Percentiles rank a stretch among this genome's conserved stretches.
Conservation (phyloP, 2,888 invertebrate genomes). For the Sabatieria punctata region DNA sequence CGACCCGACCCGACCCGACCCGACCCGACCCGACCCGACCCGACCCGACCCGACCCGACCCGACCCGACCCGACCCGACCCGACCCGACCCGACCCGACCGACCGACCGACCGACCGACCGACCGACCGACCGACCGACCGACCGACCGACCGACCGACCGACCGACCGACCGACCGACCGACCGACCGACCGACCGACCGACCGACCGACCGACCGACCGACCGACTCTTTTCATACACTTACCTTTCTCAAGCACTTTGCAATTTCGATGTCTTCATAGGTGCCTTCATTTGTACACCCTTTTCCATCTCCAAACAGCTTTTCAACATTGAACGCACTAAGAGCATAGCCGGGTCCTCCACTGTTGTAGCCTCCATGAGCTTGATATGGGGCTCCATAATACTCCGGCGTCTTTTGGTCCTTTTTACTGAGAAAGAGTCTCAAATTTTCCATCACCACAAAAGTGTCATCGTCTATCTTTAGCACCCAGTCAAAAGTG, state of each 20-base stretch:
- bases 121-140: too few relatives aligned
- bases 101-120: too few relatives aligned
- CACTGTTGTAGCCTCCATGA: conserved; percentile 5
- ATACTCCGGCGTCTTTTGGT: background rate
- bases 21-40: too few relatives aligned
- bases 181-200: too few relatives aligned
- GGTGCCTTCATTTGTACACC: background rate
- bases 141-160: too few relatives aligned
- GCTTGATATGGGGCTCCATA: background rate
- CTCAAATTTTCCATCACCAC: conserved; percentile 6
- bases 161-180: too few relatives aligned
- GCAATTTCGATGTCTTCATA: conserved; percentile 3
- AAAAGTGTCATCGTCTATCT: conserved; percentile 7
- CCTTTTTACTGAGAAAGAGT: background rate
- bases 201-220: too few relatives aligned
- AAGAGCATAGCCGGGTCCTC: conserved; percentile 5
- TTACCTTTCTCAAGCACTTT: background rate
- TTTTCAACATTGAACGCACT: background rate
- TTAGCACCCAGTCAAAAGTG: conserved; percentile 6
- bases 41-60: too few relatives aligned
- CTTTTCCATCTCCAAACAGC: background rate
- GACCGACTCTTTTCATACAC: background rate
- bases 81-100: too few relatives aligned
- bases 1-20: too few relatives aligned
- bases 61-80: too few relatives aligned